Conservation (phyloP, 2,113 vertebrate species). For the Marmota flaviventris region DNA sequence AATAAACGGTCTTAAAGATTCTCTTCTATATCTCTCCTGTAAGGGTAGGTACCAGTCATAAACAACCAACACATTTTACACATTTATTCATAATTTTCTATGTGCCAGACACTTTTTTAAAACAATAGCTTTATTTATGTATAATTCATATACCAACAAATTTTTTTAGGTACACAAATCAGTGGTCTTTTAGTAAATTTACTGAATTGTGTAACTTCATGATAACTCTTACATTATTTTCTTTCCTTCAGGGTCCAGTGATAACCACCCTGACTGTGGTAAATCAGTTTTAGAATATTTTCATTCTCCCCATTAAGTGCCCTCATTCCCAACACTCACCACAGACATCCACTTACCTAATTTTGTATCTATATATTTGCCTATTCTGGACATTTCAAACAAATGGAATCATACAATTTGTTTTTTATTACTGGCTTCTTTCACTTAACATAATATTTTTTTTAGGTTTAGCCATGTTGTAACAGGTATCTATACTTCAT, state of each 20-base stretch:
- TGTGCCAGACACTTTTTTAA: not conserved
- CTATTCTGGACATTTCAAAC: slow-evolving; percentile 51
- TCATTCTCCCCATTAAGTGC: not conserved
- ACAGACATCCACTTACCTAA: slow-evolving; percentile 37
- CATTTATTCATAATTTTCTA: slow-evolving; percentile 37
- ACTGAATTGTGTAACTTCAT: slow-evolving; percentile 42
- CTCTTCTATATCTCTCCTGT: not conserved
- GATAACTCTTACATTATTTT: slow-evolving; percentile 34
- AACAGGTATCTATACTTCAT: slow-evolving; percentile 42
- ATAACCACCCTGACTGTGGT: not conserved
- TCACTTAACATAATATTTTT: slow-evolving; percentile 59
- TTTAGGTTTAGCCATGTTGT: not conserved
- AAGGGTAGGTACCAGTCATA: slow-evolving; percentile 22
- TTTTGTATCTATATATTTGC: slow-evolving; percentile 54
- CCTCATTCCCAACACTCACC: not conserved
- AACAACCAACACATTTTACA: slow-evolving; percentile 26
- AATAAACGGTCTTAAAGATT: slow-evolving; percentile 37
- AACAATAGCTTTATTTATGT: slow-evolving; percentile 25
- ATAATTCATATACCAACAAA: slow-evolving; percentile 14
- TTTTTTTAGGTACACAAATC: slow-evolving; percentile 26
- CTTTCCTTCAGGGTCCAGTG: slow-evolving; percentile 39
- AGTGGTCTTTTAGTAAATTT: slow-evolving; percentile 45
- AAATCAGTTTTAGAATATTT: slow-evolving; percentile 59
- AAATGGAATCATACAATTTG: slow-evolving; percentile 44
- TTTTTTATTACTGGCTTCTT: slow-evolving; percentile 25